Base-by-base conservation (phyloP, 2,797 vertebrate genomes). In the Lepus townsendii region DNA sequence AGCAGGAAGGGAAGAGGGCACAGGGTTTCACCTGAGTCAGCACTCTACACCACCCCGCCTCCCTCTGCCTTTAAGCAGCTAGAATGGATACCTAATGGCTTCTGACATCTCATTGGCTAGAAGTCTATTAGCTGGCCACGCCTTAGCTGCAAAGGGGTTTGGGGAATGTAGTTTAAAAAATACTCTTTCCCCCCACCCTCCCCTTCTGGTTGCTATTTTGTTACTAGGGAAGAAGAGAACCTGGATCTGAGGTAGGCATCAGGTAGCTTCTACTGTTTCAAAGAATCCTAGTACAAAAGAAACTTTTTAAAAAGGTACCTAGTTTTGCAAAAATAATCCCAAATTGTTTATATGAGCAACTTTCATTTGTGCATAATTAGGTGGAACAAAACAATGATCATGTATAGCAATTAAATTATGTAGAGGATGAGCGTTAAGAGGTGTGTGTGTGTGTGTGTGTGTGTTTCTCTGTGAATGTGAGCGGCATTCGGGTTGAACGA, bases 81-180 rank as follows among this genome's bases (percentile, higher is more conserved):
- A 69, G 4, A 10, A 84, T 20, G 6, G 65, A n/a, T 5, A 26
- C 11, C 17, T 26, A 27, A 0, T 22, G 42, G 5, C 14, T 69
- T 60, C 60, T 72, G 73, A 52, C 35, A 35, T 35, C 35, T 82
- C 73, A 50, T 57, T 69, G 94, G 73, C 30, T 71, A 68, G 78
- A 71, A 19, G 11, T 14, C 16, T 27, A 13, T 73, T 78, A 86
- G 72, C 65, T 1, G 2, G 72, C 4, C 8, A 10, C 0, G 0
- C 62, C 27, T 47, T 52, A 22, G 3, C 35, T 82, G 30, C 79
- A 90, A 83, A 88, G 83, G 60, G 19, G 9, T 8, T 71, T 92
- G 78, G 79, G 88, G 92, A 68, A 17, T 86, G 86, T 83, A 89
- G 83, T 93, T 94, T 68, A 68, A 73, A 65, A 63, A 52, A 14